These are phyloP conservation scores for Hapalemur alaotrensis DNA, from an alignment of 2,797 vertebrate species.

Conservation along the genomic window DNA sequence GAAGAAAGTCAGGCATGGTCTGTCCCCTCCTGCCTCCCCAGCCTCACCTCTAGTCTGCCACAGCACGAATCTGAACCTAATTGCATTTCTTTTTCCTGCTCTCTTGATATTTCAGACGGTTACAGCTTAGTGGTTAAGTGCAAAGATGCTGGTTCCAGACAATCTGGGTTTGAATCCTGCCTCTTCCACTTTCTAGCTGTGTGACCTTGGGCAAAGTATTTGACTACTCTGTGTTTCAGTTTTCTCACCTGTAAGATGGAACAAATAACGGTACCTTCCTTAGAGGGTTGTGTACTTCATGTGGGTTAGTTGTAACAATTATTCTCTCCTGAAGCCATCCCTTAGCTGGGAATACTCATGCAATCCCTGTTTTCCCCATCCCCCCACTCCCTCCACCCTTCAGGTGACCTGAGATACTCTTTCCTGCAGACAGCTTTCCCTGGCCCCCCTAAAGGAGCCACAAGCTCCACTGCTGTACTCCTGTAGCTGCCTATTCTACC, in stretches of 20 bases:
- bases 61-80: background rate
- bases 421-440: background rate
- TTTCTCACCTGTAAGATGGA: background rate
- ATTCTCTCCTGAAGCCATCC: background rate
- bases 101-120: background rate
- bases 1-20: background rate
- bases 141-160: background rate
- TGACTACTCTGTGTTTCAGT: background rate
- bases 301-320: background rate
- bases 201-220: background rate
- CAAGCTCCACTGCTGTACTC: background rate
- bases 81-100: background rate
- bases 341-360: background rate
- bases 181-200: background rate
- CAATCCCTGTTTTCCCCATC: background rate
- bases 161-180: background rate
- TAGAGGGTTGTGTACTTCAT: background rate
- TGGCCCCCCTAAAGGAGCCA: background rate
- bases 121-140: background rate
- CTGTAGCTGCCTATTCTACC: background rate
- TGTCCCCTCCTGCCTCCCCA: background rate
- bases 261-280: background rate
- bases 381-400: background rate
- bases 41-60: background rate
- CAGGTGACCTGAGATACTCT: background rate